A percentile compares a stretch with the other conserved stretches of the same genome.
phyloP scores from a whole-genome alignment of 2,797 vertebrate species.

The Chelon auratus region DNA sequence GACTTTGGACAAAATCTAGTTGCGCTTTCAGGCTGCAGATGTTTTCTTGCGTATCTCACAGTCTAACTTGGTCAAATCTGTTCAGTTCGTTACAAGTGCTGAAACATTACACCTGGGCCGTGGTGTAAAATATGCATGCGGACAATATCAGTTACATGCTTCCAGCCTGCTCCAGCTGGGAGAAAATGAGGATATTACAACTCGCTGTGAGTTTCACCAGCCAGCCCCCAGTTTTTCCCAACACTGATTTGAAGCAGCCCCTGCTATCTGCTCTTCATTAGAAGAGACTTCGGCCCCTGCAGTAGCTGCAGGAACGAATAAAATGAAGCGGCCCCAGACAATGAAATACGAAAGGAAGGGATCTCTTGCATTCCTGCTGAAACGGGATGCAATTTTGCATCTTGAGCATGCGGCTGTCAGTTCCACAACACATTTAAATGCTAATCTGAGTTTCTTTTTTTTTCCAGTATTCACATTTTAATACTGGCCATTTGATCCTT shows the following conservation, averaged over 20 bases:
- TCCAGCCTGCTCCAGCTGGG: slow-evolving; percentile 69
- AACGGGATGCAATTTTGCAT: slow-evolving; percentile 25
- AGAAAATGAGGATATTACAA: slow-evolving; percentile 80
- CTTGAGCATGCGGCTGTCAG: slow-evolving; percentile 12
- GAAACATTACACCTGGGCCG: slow-evolving; percentile 77
- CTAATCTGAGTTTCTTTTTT: neutral
- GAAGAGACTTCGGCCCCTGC: slow-evolving; percentile 63
- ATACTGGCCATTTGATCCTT: neutral
- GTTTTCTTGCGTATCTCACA: slow-evolving; percentile 16
- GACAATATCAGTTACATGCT: slow-evolving; percentile 81
- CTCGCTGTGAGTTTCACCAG: slow-evolving; percentile 75
- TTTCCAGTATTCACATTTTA: neutral
- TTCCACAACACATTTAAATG: slow-evolving; percentile 11
- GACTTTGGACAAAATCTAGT: neutral
- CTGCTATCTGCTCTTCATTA: slow-evolving; percentile 72
- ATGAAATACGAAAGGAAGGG: slow-evolving; percentile 14
- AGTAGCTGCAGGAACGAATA: slow-evolving; percentile 54
- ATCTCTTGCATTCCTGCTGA: slow-evolving; percentile 32
- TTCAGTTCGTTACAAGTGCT: slow-evolving; percentile 72
- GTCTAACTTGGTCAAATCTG: slow-evolving; percentile 73
- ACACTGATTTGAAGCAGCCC: slow-evolving; percentile 80
- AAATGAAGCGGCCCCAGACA: slow-evolving; percentile 37
- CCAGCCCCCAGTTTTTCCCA: slow-evolving; percentile 76
- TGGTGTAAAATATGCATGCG: slow-evolving; percentile 82
- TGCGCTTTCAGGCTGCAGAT: neutral